Percentiles rank a stretch among this genome's conserved stretches.
These are phyloP conservation scores for Tenthredo livida DNA, from an alignment of 2,888 invertebrate species.

Conservation along the genomic window DNA sequence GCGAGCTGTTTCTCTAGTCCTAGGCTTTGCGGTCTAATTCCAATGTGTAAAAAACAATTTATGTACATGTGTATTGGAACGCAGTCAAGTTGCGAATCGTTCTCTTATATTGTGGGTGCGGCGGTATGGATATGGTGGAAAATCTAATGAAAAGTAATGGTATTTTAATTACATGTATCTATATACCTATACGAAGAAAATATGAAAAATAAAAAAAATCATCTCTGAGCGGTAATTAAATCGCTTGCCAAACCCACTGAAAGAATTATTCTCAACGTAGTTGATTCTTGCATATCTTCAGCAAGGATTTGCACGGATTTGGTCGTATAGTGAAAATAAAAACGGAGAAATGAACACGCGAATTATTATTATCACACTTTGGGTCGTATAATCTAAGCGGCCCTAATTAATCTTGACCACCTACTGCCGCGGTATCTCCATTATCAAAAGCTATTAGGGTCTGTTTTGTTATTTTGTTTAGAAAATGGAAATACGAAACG, in stretches of 20 bases:
- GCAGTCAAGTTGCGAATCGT: slow-evolving; percentile 13
- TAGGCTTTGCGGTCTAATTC: slow-evolving; percentile 41
- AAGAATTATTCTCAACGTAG: background rate
- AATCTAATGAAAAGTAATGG: background rate
- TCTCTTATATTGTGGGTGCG: background rate
- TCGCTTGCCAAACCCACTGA: background rate
- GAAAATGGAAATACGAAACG: background rate
- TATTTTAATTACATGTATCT: background rate
- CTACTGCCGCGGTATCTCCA: background rate
- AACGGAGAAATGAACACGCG: background rate
- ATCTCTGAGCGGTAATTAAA: background rate
- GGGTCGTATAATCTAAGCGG: background rate
- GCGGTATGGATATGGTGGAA: background rate
- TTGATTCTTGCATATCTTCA: background rate
- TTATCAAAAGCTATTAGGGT: background rate
- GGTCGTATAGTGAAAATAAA: background rate
- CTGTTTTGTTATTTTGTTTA: background rate
- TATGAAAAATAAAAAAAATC: too few relatives aligned
- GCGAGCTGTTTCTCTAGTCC: slow-evolving; percentile 24
- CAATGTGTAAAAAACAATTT: slow-evolving; percentile 1
- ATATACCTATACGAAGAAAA: background rate
- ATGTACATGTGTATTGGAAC: background rate
- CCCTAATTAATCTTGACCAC: background rate
- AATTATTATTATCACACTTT: background rate
- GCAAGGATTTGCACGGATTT: background rate